phyloP scores from a whole-genome alignment of 2,888 invertebrate species.

The Lithophane semibrunnea region DNA sequence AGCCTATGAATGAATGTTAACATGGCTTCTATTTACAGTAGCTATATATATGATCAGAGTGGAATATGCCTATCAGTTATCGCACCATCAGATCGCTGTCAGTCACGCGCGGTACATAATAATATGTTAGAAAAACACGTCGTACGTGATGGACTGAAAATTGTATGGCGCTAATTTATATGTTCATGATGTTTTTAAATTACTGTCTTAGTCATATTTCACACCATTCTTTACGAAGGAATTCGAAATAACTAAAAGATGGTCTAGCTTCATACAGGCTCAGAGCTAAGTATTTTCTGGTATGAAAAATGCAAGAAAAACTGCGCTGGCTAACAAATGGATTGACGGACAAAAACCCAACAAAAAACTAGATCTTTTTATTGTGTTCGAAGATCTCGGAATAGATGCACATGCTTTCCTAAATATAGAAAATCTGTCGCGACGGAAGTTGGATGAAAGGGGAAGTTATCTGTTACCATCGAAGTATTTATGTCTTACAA shows the following conservation, averaged over 20 bases:
- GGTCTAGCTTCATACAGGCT: neutral
- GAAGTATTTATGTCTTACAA: conserved; percentile 6
- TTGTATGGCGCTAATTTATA: conserved; percentile 8
- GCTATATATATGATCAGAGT: neutral
- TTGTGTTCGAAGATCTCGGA: neutral
- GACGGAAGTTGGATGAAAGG: conserved; percentile 23
- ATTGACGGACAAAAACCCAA: neutral
- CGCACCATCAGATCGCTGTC: conserved; percentile 24
- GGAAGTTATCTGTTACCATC: conserved; percentile 47
- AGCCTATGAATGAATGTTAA: neutral
- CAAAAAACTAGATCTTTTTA: neutral
- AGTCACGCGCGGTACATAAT: conserved; percentile 36
- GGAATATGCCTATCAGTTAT: conserved; percentile 37
- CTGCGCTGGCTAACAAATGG: neutral
- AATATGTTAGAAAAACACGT: conserved; percentile 25
- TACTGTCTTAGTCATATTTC: neutral
- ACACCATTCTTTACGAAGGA: neutral
- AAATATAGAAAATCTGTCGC: neutral
- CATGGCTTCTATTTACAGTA: conserved; percentile 10
- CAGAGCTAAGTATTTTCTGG: too few species aligned
- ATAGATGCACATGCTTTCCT: conserved; percentile 1
- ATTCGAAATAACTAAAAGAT: neutral
- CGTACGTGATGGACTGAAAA: conserved; percentile 24
- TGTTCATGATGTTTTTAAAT: conserved; percentile 1
- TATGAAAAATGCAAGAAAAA: conserved; percentile 3